Evolutionary conservation across 2,888 invertebrate genomes (phyloP), one percentile per base, ranked within the genome.

Genomic region (Liodrosophila aerea): DNA sequence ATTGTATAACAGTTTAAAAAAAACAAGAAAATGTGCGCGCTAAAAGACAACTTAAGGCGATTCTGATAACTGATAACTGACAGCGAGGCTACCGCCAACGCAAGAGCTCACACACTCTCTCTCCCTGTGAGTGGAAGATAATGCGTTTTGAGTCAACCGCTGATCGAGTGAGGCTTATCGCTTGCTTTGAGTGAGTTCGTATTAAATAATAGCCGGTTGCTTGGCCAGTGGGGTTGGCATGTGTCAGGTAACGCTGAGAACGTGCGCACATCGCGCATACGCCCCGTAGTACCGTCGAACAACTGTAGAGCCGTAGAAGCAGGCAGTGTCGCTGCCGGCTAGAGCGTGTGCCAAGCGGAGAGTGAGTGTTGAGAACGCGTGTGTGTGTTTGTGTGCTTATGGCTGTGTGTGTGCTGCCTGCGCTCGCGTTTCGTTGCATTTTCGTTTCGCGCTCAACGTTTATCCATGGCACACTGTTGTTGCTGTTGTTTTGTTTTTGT

Each of bases 181-280:
- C 5, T 65, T 61, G 65, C 27, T 4, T 22, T n/a, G 13, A 29
- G 29, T 41, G 31, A 11, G 13, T 37, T 45, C 45, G 33, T 84
- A 74, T 85, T 85, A 81, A 78, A 82, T 78, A 78, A 85, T 74
- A 85, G 71, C 72, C 64, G 81, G 50, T 47, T 45, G 54, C 50
- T 37, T n/a, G 49, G 62, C 41, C 44, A 47, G n/a, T 30, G 47
- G 29, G 47, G 40, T 62, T 49, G 57, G 45, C 76, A 47, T 63
- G 52, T 72, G 59, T 51, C 73, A 66, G 77, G 73, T 62, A 78
- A 64, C 46, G 61, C 59, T 60, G 64, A 64, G 80, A 78, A 60
- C 45, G 54, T 31, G 64, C 64, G 53, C 69, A 65, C 62, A 78
- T 78, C 78, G 82, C 85, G 78, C 72, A 78, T 78, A 78, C 78